Evolutionary conservation across 2,797 vertebrate species (phyloP), one percentile per base, ranked within the genome.

Genomic region (Poecilia velifera): DNA sequence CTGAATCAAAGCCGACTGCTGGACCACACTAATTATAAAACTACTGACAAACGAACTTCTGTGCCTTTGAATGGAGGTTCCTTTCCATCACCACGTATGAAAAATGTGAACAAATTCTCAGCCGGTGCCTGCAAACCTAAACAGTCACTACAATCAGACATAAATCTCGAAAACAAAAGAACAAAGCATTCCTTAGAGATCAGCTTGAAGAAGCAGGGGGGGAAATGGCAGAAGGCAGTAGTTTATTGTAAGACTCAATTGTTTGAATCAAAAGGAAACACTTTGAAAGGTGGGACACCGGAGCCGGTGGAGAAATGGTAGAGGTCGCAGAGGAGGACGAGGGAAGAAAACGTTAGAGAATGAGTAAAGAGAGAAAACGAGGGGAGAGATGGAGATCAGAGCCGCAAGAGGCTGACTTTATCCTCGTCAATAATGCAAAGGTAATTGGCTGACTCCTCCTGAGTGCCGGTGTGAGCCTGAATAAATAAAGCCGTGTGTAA

Each of bases 401-500:
- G 74, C 80, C 78, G 78, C 3, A 47, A 82, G 82, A 80, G 84
- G 84, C 85, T 12, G 49, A 85, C 80, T 55, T 83, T 77, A 25
- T 86, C 81, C 84, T 92, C 57, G 62, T 93, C 87, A 93, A 92
- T 93, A 92, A 94, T 94, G 86, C 85, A 94, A 77, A 70, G 46
- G 80, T 92, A 85, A 91, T 90, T 91, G 92, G 86, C 85, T 72
- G 85, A 81, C 79, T 90, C 71, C 83, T 81, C 82, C 82, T 78
- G 87, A 87, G 88, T 72, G 13, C 70, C 43, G 13, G 73, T 39
- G 25, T 72, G 82, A 84, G 82, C 76, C 89, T 89, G 90, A 92
- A 94, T 93, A 90, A 93, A 94, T 92, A 91, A 90, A 84, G 84
- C 70, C 81, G 55, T 73, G 89, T 86, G 84, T 92, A 91, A 93